Evolutionary conservation across 2,797 vertebrate genomes (phyloP).

Genomic region (Podarcis siculus): DNA sequence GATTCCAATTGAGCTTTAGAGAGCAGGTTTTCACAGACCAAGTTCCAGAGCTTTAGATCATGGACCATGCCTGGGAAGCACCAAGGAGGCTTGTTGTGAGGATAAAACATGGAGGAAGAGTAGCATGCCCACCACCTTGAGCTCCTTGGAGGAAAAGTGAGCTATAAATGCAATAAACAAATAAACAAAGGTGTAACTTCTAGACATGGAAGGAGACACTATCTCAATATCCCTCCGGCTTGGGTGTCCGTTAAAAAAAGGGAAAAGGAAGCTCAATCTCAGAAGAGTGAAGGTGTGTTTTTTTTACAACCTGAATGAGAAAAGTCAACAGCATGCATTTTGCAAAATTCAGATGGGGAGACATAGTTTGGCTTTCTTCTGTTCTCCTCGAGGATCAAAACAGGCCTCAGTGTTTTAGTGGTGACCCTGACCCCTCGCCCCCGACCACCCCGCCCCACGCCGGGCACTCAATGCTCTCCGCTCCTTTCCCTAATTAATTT

Average conservation of each 20-base stretch:
- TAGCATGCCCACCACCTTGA: no score
- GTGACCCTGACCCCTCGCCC: accelerated
- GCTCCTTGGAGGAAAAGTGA: no score
- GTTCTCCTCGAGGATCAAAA: not conserved
- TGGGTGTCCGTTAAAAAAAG: not conserved
- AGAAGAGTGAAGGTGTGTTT: not conserved
- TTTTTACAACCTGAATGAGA: no score
- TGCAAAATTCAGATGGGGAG: not conserved
- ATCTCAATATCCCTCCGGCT: not conserved
- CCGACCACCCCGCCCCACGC: not conserved
- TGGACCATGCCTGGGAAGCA: no score
- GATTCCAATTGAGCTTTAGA: no score
- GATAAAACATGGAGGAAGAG: no score
- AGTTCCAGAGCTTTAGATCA: no score
- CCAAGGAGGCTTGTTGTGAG: no score
- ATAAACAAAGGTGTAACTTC: no score
- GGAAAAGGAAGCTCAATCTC: no score
- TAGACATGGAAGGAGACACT: not conserved
- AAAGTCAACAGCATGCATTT: not conserved
- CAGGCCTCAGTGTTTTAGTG: not conserved
- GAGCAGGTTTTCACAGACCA: no score
- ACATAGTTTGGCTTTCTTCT: not conserved
- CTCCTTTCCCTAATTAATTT: conserved; percentile 26
- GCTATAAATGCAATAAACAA: no score
- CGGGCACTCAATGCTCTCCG: not conserved